Percentiles rank a stretch among this genome's conserved stretches.
These are phyloP conservation scores for Geotrupes spiniger DNA, from an alignment of 2,888 invertebrate species.

Conservation along the genomic window DNA sequence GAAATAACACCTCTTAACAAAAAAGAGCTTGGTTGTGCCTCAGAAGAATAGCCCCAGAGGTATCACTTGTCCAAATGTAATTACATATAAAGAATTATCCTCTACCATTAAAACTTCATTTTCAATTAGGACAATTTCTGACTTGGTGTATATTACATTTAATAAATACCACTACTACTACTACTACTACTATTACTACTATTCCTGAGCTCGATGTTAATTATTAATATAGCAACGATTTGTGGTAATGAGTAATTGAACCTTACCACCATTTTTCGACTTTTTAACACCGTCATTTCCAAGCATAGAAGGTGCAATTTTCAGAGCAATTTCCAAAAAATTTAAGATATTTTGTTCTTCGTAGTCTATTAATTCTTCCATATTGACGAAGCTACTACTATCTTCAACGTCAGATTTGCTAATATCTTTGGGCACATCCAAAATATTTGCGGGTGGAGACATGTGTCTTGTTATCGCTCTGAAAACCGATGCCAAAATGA, in stretches of 20 bases:
- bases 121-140: too few species aligned
- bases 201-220: too few species aligned
- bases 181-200: too few species aligned
- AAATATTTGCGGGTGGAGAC: conserved; percentile 58
- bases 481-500: conserved; percentile 32
- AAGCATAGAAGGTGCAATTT: conserved; percentile 58
- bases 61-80: too few species aligned
- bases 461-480: conserved; percentile 71
- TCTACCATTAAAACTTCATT: too few species aligned
- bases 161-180: too few species aligned
- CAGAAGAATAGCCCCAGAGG: too few species aligned
- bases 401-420: conserved; percentile 47
- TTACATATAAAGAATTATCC: too few species aligned
- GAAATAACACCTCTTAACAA: too few species aligned
- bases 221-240: too few species aligned
- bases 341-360: conserved; percentile 67
- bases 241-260: too few species aligned
- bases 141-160: neutral
- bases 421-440: conserved; percentile 49
- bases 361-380: conserved; percentile 63
- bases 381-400: conserved; percentile 52
- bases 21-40: too few species aligned
- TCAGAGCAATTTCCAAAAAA: conserved; percentile 58
- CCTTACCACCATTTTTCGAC: conserved; percentile 48
- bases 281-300: conserved; percentile 62